Base-by-base conservation (phyloP, 2,888 invertebrate species). In the Allophyes oxyacanthae region DNA sequence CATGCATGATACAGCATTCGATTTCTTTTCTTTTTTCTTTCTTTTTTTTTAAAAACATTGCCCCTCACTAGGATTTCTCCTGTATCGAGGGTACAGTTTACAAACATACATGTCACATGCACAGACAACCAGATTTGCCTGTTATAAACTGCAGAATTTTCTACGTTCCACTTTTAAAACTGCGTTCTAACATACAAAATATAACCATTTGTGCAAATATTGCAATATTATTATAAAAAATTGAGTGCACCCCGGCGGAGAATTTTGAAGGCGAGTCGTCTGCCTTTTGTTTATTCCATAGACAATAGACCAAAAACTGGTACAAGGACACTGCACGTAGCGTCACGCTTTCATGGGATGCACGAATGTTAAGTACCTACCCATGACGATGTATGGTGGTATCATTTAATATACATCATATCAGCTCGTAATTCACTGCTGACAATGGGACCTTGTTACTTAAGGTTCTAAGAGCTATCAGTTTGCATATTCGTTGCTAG, bases 281-380 rank as follows among this genome's bases (percentile, higher is more conserved):
- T 46, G 48, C 36, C 33, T 57, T 60, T 48, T 59, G 60, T 55
- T n/a, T 44, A 13, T 48, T 46, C 30, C 37, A 45, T 13, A 55
- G 57, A 72, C 72, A 64, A 69, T 68, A 40, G 55, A 44, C 34
- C 40, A 25, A 11, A 15, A 66, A 57, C 37, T 62, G 40, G 54
- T 6, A 53, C 70, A 62, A 70, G 72, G 72, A 58, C 66, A 25
- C 34, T 11, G 42, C 13, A 34, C 33, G 28, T 42, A 28, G 26
- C 13, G 53, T 46, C 53, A 61, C 54, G 48, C 45, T 54, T 52
- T 48, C 36, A 37, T 49, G 20, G 25, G 28, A 43, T 41, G 56
- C 28, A 45, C 37, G n/a, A 37, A 59, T 59, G 50, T 11, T 15
- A 49, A 48, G 7, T n/a, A 37, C 11, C n/a, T 8, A 10, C 6